Base-by-base conservation (phyloP, 2,113 vertebrate species). In the Myotis davidii region DNA sequence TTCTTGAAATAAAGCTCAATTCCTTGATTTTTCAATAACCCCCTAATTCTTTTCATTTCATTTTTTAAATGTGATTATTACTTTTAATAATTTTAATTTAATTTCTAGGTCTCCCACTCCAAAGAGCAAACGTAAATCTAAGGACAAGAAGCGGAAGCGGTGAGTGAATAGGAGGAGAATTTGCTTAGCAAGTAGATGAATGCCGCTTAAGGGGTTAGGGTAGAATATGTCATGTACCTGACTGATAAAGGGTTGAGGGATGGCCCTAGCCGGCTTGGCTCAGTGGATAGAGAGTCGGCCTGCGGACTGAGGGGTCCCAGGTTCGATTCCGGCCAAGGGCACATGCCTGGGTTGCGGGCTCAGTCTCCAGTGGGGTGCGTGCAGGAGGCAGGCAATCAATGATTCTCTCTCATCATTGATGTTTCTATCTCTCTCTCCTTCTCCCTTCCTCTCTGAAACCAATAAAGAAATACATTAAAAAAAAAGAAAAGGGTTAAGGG, bases 111-210 rank as follows among this genome's bases (percentile, higher is more conserved):
- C 98, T 85, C 96, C 97, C 37, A 98, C 97, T 90, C 98, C 98
- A 56, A 98, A 98, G 97, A 98, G 97, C 95, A 98, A 98, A 94
- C 98, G 97, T 79, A 98, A 97, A 98, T 96, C 97, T 56, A 98
- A 98, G 91, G 98, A 98, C 61, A 98, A 98, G 96, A 98, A 98
- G 32, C 78, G 97, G 34, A 98, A 98, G 79, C 97, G 98, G 98
- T 98, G 61, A 97, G 97, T 94, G 42, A 21, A 65, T 52, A 61
- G 16, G 42, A 32, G 25, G 34, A 84, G 34, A 67, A 27, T 91
- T 79, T 82, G 21, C 21, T 77, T 64, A 86, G 20, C 12, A 48
- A 39, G 34, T 89, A 83, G 42, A 21, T 79, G 52, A 54, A 29
- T 50, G 6, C 5, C 2, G 17, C 32, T 0, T 76, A 9, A 13